phyloP scores from a whole-genome alignment of 2,888 invertebrate species.

The Scrobipalpa costella region DNA sequence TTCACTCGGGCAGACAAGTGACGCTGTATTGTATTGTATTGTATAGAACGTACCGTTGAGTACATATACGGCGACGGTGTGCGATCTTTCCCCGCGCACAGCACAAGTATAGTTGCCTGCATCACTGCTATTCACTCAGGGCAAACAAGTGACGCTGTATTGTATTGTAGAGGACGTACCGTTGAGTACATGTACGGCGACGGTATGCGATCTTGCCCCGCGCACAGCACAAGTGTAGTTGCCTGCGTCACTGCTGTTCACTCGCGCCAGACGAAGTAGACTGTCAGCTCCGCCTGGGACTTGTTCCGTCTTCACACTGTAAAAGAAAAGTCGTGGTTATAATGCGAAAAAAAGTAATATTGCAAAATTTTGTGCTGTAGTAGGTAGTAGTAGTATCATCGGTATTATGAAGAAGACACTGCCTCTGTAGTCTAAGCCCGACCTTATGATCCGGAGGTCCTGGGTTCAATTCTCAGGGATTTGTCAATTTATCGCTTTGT shows the following conservation, averaged over 20 bases:
- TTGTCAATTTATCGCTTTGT: too few species aligned
- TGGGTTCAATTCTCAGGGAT: too few species aligned
- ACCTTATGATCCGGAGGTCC: too few species aligned
- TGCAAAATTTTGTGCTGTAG: too few species aligned
- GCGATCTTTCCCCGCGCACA: too few species aligned
- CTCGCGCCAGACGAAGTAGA: conserved; percentile 68
- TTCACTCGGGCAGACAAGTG: conserved; percentile 41
- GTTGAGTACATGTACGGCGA: conserved; percentile 86
- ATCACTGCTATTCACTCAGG: not conserved
- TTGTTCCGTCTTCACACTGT: conserved; percentile 74
- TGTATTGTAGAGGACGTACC: conserved; percentile 62
- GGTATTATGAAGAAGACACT: too few species aligned
- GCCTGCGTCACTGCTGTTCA: conserved; percentile 82
- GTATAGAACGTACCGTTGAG: conserved; percentile 79
- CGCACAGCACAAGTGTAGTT: conserved; percentile 87
- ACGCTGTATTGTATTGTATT: not conserved
- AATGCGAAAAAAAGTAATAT: not conserved
- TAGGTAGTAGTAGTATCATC: too few species aligned
- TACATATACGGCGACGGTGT: too few species aligned
- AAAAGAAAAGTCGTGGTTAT: conserved; percentile 22
- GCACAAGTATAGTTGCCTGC: conserved; percentile 86
- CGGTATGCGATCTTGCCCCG: conserved; percentile 84
- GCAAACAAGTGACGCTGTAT: not conserved
- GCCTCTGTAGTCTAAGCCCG: too few species aligned
- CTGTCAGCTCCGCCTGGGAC: conserved; percentile 76